Base-by-base conservation (phyloP, 2,888 invertebrate genomes). In the Cactoblastis cactorum region DNA sequence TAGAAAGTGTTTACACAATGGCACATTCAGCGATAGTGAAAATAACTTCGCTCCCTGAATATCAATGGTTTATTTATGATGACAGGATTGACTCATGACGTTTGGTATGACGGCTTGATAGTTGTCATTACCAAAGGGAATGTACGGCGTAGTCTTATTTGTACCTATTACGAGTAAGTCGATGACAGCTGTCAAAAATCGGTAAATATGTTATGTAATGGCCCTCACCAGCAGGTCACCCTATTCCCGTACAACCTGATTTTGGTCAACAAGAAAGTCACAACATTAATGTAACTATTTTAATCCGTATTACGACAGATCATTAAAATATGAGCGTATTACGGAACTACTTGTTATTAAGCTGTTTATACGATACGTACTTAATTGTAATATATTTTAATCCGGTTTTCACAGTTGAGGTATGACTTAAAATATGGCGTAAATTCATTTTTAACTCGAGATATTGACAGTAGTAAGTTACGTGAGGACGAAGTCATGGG, bases 11-110 rank as follows among this genome's bases (percentile, higher is more conserved):
- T 53, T 63, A 66, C 65, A 81, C 79, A 83, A 81, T 82, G 70
- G 71, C 63, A 74, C 80, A 77, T 76, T 80, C 77, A 85, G 83
- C 74, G 88, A 88, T 83, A 88, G 88, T 87, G 88, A 88, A 88
- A 88, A 79, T 74, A 61, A 55, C 52, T 34, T 56, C 67, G 70
- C 52, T 55, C 51, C 50, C 45, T 63, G 87, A 74, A 87, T 87
- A 79, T 56, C 63, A 80, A 86, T 59, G 64, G 63, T 53, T 61
- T 24, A 65, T 69, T 71, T 61, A 64, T 69, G 63, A 58, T 68
- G 59, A 51, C 48, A 62, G 56, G 57, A 56, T 60, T 57, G 61
- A 58, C 54, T 58, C 52, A 61, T 63, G 62, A 59, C 55, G 62
- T 62, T 63, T 57, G 60, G 59, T 52, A 61, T 63, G 62, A 59